Base-by-base conservation (phyloP, 2,888 invertebrate genomes). In the Thymelicus sylvestris region DNA sequence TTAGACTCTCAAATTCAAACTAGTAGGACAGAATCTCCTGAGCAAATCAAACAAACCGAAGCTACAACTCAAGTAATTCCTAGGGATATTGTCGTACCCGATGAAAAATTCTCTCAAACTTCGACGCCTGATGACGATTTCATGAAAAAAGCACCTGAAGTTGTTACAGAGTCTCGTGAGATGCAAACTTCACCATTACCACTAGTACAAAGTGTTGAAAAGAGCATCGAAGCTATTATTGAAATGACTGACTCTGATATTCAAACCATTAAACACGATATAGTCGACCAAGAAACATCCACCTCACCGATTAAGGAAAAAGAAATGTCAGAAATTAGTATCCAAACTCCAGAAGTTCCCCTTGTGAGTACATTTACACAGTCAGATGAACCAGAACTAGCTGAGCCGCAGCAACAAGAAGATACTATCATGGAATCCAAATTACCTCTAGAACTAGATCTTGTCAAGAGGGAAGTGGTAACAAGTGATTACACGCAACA, bases 151-250 rank as follows among this genome's bases (percentile, higher is more conserved):
- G 84, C 83, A 75, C 71, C 76, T 64, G 80, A 84, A 64, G 73
- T 83, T 1, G 80, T 83, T 76, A 78, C 80, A 13, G 91, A 92
- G 75, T 85, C 91, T 48, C 90, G 91, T 75, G 94, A 94, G 79
- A 89, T 94, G 65, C 95, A 95, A 84, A 95, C 95, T 10, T 94
- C 95, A n/a, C 95, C 95, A 12, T 74, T 87, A 64, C 88, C 85
- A 24, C 75, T 81, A 74, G 71, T 88, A 55, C 77, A 83, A 61
- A 85, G 83, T 76, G 85, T 88, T 74, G 92, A 93, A 75, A 92
- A 92, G 76, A 84, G 87, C 73, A 90, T 90, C 71, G 92, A 89
- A 87, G 79, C 89, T 24, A 73, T 80, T 39, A 79, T 92, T 38
- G 86, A 91, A 76, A 93, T 91, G 31, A 81, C 82, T 67, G 94